Evolutionary conservation across 2,797 vertebrate species (phyloP).

Genomic region (Anguilla anguilla): DNA sequence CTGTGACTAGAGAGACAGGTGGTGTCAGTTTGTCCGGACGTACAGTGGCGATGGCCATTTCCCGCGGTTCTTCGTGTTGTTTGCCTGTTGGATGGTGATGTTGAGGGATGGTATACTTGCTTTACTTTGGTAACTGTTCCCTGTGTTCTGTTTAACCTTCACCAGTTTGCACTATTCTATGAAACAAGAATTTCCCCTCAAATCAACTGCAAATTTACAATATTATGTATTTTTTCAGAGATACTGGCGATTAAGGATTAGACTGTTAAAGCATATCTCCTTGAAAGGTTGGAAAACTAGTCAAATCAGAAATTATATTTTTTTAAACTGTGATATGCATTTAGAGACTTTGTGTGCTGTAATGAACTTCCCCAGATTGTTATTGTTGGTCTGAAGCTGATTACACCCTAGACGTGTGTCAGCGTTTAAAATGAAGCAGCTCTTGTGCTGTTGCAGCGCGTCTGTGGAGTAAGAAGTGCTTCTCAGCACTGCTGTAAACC

Average conservation of each 20-base stretch:
- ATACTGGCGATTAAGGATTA: background rate
- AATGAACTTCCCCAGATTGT: background rate
- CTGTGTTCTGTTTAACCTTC: no score
- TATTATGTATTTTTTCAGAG: background rate
- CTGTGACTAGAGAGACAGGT: background rate
- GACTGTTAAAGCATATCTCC: background rate
- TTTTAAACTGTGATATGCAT: background rate
- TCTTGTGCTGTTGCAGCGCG: background rate
- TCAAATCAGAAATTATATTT: background rate
- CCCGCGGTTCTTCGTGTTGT: background rate
- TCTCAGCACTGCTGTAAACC: background rate
- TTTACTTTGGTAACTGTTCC: background rate
- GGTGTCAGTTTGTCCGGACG: background rate
- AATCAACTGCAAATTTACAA: background rate
- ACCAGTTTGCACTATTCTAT: background rate
- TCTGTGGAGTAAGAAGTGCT: background rate
- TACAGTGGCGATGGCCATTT: background rate
- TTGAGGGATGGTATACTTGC: background rate
- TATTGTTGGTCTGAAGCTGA: background rate
- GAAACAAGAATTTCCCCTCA: background rate
- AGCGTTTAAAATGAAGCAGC: background rate
- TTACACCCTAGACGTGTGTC: background rate
- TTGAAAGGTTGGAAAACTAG: background rate
- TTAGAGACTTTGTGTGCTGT: background rate
- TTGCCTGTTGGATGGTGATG: background rate